phyloP scores from a whole-genome alignment of 2,113 vertebrate species.

The Cavia porcellus region DNA sequence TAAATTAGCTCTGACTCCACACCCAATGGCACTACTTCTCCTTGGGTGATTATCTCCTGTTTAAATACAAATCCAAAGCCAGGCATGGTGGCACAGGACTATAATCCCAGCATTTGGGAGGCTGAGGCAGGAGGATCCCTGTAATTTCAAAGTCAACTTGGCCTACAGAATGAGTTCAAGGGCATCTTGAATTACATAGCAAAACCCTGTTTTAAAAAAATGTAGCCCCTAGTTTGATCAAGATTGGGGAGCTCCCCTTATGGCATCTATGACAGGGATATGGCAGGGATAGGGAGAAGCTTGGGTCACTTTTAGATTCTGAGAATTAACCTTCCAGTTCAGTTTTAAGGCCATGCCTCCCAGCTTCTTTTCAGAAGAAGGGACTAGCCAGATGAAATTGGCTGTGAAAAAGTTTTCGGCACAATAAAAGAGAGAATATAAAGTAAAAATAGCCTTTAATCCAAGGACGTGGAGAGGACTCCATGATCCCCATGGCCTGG shows the following conservation, averaged over 20 bases:
- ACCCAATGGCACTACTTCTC: conserved; percentile 22
- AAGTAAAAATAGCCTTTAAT: too few species aligned
- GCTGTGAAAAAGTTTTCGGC: too few species aligned
- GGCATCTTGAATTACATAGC: background rate
- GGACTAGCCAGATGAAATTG: background rate
- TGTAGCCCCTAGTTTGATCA: background rate
- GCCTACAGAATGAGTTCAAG: background rate
- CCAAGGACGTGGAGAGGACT: too few species aligned
- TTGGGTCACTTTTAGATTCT: background rate
- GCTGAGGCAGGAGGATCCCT: background rate
- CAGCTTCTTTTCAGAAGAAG: conserved; percentile 33
- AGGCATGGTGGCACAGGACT: background rate
- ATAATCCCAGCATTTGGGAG: background rate
- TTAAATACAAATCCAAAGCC: conserved; percentile 32
- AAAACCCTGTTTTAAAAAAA: background rate
- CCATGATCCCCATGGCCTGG: too few species aligned
- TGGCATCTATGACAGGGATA: too few species aligned
- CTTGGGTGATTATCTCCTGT: conserved; percentile 54
- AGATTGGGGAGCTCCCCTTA: background rate
- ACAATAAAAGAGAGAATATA: too few species aligned
- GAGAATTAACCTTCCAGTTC: conserved; percentile 45
- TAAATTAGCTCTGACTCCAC: conserved; percentile 52
- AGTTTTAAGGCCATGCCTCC: conserved; percentile 33
- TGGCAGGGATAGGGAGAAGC: background rate
- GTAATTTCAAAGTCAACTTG: background rate